Percentiles rank a stretch among this genome's conserved stretches.
Conservation (phyloP, 2,797 vertebrate genomes). For the Enteromius thamalakanensis region DNA sequence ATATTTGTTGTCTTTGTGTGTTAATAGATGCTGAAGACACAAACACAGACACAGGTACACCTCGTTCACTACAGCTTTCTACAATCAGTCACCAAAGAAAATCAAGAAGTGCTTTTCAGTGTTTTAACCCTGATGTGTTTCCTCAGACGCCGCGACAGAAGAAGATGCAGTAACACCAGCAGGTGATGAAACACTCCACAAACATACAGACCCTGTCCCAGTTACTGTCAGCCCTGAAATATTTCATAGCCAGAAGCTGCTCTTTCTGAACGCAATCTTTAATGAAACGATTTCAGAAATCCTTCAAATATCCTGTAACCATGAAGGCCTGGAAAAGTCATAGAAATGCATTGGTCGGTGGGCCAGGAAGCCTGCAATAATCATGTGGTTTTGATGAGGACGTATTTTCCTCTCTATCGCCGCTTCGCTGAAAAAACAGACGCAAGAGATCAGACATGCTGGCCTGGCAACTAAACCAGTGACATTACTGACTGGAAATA, state of each 20-base stretch:
- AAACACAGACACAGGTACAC: background rate
- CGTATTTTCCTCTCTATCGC: constrained; percentile 1
- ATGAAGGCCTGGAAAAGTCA: constrained; percentile 26
- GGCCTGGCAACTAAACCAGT: background rate
- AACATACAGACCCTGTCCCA: background rate
- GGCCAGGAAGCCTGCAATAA: constrained; percentile 12
- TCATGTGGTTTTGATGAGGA: constrained; percentile 22
- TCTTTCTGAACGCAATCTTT: background rate
- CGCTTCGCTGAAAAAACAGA: background rate
- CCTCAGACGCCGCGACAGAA: background rate
- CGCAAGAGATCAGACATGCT: background rate
- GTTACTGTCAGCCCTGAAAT: too few relatives aligned
- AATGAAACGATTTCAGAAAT: background rate
- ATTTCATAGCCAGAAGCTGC: background rate
- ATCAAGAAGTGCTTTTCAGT: background rate
- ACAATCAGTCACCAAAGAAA: background rate
- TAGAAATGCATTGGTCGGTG: background rate
- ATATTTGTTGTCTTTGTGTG: constrained; percentile 48
- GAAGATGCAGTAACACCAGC: background rate
- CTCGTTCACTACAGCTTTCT: background rate
- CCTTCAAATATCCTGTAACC: constrained; percentile 17
- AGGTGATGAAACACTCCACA: background rate
- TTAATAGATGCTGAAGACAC: background rate
- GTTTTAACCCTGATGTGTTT: background rate
- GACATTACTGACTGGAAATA: background rate